These are phyloP conservation scores for Drepanosiphum platanoidis DNA, from an alignment of 2,888 invertebrate species.

Conservation along the genomic window DNA sequence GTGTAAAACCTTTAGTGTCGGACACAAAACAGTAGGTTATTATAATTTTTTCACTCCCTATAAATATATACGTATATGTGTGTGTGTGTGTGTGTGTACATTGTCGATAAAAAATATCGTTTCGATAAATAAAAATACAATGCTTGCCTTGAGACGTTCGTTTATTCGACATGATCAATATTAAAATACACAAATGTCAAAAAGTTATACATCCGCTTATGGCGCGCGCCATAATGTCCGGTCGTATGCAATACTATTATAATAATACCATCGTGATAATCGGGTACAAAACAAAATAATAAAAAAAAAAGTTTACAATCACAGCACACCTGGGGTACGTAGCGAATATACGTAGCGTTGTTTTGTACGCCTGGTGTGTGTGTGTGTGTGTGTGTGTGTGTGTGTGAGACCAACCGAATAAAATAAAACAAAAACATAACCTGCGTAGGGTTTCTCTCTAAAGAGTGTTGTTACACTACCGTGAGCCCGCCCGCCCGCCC, in stretches of 20 bases:
- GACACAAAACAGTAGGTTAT: constrained; percentile 12
- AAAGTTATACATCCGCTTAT: constrained; percentile 10
- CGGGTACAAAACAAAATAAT: neutral
- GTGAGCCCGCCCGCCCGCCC: constrained; percentile 2
- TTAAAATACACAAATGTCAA: neutral
- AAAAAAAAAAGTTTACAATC: neutral
- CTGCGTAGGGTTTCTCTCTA: neutral
- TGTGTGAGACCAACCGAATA: too few species aligned
- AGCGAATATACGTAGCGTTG: neutral
- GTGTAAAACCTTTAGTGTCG: neutral
- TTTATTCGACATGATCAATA: neutral
- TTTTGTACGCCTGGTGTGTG: too few species aligned
- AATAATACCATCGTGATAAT: neutral
- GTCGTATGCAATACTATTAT: neutral
- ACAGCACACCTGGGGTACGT: neutral
- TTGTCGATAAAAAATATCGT: neutral
- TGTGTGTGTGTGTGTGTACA: too few species aligned
- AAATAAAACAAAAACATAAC: neutral
- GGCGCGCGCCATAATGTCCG: neutral
- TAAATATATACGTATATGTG: too few species aligned
- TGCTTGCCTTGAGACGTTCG: neutral
- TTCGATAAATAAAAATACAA: neutral
- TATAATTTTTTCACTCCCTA: neutral
- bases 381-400: too few species aligned
- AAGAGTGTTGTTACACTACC: neutral